Percentiles rank a stretch among this genome's conserved stretches.
These are phyloP conservation scores for Lutraria rhynchaena DNA, from an alignment of 1,140 invertebrate species.

Conservation along the genomic window DNA sequence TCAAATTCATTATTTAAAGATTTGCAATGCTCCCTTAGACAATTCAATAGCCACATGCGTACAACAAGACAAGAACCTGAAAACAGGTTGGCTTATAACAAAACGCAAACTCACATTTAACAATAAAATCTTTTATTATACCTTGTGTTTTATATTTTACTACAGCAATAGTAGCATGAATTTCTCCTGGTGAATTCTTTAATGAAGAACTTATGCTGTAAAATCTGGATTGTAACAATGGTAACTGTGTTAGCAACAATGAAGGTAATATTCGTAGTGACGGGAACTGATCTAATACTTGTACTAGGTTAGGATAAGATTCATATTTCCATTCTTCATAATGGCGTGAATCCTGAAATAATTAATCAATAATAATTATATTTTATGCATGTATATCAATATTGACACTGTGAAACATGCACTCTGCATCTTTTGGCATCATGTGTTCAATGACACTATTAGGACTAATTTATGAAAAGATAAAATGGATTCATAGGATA, in stretches of 20 bases:
- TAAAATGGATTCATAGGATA: background rate
- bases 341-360: conserved; percentile 89
- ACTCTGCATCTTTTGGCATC: background rate
- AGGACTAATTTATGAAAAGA: background rate
- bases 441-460: background rate
- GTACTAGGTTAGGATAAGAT: conserved; percentile 91
- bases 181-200: conserved; percentile 87
- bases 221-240: conserved; percentile 94
- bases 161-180: conserved; percentile 96
- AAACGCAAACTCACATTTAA: too few relatives aligned
- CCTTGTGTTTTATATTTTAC: conserved; percentile 93
- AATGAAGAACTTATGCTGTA: conserved; percentile 97
- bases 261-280: conserved; percentile 92
- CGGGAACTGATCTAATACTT: conserved; percentile 94
- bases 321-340: conserved; percentile 97
- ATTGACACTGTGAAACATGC: background rate
- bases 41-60: too few relatives aligned
- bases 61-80: too few relatives aligned
- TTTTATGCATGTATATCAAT: background rate
- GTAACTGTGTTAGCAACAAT: conserved; percentile 91
- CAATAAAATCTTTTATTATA: too few relatives aligned
- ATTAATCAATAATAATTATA: background rate
- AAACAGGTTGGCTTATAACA: too few relatives aligned
- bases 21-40: too few relatives aligned
- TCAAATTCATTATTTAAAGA: too few relatives aligned